Evolutionary conservation across 2,888 invertebrate genomes (phyloP).

Genomic region (Zhuqinia jingwanae): DNA sequence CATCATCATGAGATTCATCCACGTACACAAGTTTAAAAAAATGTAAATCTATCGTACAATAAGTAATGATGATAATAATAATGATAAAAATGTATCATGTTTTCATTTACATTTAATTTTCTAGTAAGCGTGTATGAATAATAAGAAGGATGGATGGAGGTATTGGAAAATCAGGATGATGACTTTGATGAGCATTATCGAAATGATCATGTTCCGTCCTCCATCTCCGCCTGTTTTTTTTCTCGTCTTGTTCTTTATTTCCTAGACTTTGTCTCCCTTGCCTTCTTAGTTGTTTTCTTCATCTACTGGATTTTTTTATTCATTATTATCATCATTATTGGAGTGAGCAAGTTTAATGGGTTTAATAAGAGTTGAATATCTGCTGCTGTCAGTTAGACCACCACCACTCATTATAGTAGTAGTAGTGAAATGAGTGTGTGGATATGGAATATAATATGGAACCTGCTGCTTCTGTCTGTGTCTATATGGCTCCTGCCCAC

Average conservation of each 20-base stretch:
- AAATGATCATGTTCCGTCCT: slow-evolving; percentile 23
- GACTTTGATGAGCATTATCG: not conserved
- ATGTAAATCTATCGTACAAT: not conserved
- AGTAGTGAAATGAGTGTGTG: slow-evolving; percentile 63
- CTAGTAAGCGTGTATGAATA: not conserved
- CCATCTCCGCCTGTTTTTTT: not conserved
- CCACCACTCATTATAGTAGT: slow-evolving; percentile 72
- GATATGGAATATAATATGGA: too few species aligned
- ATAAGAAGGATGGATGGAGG: too few species aligned
- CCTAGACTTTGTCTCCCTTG: not conserved
- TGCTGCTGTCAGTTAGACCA: slow-evolving; percentile 66
- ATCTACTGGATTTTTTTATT: not conserved
- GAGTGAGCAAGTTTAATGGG: slow-evolving; percentile 31
- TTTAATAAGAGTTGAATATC: slow-evolving; percentile 58
- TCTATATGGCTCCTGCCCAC: slow-evolving; percentile 12
- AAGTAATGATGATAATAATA: too few species aligned
- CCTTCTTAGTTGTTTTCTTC: not conserved
- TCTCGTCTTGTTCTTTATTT: not conserved
- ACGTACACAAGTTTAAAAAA: not conserved
- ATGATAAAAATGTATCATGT: slow-evolving; percentile 23
- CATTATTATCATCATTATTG: slow-evolving; percentile 54
- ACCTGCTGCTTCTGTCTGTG: slow-evolving; percentile 48
- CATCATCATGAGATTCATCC: not conserved
- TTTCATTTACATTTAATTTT: not conserved
- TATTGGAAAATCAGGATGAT: not conserved